A percentile compares a stretch with the other conserved stretches of the same genome.
phyloP scores from a whole-genome alignment of 1,140 invertebrate genomes.

The Diorhabda elongata region DNA sequence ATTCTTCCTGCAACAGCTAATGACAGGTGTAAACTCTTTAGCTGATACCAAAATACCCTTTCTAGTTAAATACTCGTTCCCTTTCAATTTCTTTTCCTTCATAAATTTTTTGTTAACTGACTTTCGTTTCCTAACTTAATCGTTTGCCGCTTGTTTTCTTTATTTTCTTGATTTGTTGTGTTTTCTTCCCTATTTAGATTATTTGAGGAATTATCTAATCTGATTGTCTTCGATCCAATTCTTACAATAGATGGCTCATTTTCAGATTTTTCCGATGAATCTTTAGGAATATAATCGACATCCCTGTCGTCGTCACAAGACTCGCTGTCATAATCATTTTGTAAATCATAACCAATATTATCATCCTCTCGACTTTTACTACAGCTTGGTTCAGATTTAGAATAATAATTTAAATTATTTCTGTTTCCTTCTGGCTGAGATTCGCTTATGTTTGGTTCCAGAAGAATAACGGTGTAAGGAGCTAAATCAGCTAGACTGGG shows the following conservation, averaged over 20 bases:
- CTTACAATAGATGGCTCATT: slow-evolving; percentile 1
- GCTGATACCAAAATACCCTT: not conserved
- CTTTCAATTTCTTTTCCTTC: not conserved
- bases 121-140: slow-evolving; percentile 1
- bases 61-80: not conserved
- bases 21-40: slow-evolving; percentile 1
- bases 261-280: slow-evolving; percentile 1
- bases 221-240: slow-evolving; percentile 5
- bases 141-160: slow-evolving; percentile 4
- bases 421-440: not conserved
- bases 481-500: slow-evolving; percentile 4
- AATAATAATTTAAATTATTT: slow-evolving; percentile 5
- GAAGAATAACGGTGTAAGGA: not conserved
- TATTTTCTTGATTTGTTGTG: slow-evolving; percentile 3
- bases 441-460: slow-evolving; percentile 3
- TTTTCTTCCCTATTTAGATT: slow-evolving; percentile 5
- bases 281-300: slow-evolving; percentile 5
- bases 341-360: not conserved
- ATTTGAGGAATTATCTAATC: slow-evolving; percentile 1
- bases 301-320: not conserved
- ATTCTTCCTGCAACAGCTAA: slow-evolving; percentile 3
- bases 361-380: not conserved
- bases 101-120: not conserved
- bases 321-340: too few species aligned
- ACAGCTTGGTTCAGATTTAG: slow-evolving; percentile 1